Percentiles rank a stretch among this genome's conserved stretches.
Conservation (phyloP, 2,888 invertebrate genomes). For the Pteria penguin region DNA sequence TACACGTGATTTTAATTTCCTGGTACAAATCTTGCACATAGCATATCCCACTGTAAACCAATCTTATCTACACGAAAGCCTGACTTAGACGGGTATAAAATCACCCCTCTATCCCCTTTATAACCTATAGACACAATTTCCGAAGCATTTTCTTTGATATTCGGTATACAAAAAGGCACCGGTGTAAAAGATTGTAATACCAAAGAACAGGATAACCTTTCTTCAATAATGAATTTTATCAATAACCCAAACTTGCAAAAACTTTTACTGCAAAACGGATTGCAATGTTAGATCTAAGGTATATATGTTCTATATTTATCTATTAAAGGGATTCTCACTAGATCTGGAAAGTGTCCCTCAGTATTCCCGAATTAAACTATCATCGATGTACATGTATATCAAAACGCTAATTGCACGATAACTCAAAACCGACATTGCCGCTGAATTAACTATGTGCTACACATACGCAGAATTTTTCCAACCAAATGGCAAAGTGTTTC, state of each 20-base stretch:
- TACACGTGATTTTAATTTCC: not conserved
- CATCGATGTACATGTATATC: constrained; percentile 28
- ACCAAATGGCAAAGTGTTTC: constrained; percentile 23
- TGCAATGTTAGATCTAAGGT: constrained; percentile 2
- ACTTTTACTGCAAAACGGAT: constrained; percentile 14
- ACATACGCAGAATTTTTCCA: constrained; percentile 26
- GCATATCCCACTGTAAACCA: not conserved
- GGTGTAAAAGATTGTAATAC: not conserved
- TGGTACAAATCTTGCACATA: not conserved
- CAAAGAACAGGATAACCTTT: not conserved
- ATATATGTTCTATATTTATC: not conserved
- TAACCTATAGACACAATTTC: not conserved
- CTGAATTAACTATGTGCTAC: constrained; percentile 17
- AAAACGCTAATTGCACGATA: not conserved
- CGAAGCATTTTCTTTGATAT: not conserved
- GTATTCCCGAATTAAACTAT: constrained; percentile 24
- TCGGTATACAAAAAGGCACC: not conserved
- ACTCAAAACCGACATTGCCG: constrained; percentile 9
- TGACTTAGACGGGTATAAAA: not conserved
- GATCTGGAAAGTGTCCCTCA: not conserved
- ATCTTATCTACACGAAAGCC: not conserved
- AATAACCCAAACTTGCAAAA: constrained; percentile 19
- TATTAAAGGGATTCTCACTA: too few species aligned
- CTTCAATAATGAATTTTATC: not conserved
- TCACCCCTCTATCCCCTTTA: not conserved